Conservation (phyloP, 2,113 vertebrate genomes). For the Aspiorhynchus laticeps region DNA sequence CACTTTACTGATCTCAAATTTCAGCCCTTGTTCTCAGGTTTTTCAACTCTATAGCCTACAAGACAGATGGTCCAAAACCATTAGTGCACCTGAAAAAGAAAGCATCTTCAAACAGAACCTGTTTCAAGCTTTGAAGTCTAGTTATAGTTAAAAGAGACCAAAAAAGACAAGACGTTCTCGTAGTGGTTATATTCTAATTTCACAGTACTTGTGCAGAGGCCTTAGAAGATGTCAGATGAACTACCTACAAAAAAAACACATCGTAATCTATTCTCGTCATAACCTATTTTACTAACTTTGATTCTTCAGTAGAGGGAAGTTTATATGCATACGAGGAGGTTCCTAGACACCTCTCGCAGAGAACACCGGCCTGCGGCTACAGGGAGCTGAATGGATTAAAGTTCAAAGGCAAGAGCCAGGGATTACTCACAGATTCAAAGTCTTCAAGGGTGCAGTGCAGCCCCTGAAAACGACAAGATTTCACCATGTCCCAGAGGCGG, state of each 20-base stretch:
- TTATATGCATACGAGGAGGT: slow-evolving; percentile 73
- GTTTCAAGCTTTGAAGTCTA: slow-evolving; percentile 64
- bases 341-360: slow-evolving; percentile 68
- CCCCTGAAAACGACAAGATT: slow-evolving; percentile 67
- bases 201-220: slow-evolving; percentile 55
- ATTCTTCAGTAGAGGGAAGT: slow-evolving; percentile 66
- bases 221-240: slow-evolving; percentile 56
- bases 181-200: slow-evolving; percentile 54
- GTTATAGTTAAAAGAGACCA: slow-evolving; percentile 53
- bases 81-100: slow-evolving; percentile 47
- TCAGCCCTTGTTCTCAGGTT: not conserved
- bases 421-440: slow-evolving; percentile 80
- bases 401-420: slow-evolving; percentile 74
- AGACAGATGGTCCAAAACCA: slow-evolving; percentile 45
- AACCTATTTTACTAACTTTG: slow-evolving; percentile 60
- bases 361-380: slow-evolving; percentile 66
- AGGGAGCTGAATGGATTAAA: slow-evolving; percentile 72
- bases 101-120: slow-evolving; percentile 62
- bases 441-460: slow-evolving; percentile 69
- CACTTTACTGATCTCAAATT: not conserved
- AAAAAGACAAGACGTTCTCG: slow-evolving; percentile 43
- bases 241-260: slow-evolving; percentile 31
- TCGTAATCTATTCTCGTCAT: slow-evolving; percentile 13
- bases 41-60: slow-evolving; percentile 6
- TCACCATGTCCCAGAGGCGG: slow-evolving; percentile 73